Base-by-base conservation (phyloP, 2,888 invertebrate species). In the Drosophila anomelani region DNA sequence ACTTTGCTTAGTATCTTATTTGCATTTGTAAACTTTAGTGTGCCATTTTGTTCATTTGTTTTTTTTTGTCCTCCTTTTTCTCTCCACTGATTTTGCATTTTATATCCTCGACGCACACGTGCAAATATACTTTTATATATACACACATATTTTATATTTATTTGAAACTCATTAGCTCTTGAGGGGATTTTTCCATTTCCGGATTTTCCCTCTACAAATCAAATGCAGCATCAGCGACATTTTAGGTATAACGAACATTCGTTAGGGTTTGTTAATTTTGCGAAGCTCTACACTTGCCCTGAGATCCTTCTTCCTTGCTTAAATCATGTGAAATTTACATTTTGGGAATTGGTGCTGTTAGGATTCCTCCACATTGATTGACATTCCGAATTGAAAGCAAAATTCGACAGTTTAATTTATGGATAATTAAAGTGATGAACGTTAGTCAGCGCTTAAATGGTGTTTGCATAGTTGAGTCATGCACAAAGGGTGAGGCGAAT, bases 21-120 rank as follows among this genome's bases (percentile, higher is more conserved):
- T 85, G 85, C 85, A 85, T 85, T 85, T 88, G 90, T 89, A 89
- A 89, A 85, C 76, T 89, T 88, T 82, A 76, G 71, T 88, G 74
- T 68, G 64, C 56, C 55, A 75, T 85, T 87, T 74, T 81, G 73
- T 60, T 77, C 72, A 71, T 76, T 77, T 61, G 60, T 5, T 38
- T 36, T 54, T 39, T 55, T 8, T 20, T 39, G 49, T 8, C 20
- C 36, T 46, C 9, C 20, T 49, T 36, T 4, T 34, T 23, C 20
- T 39, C 38, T 39, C 15, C 51, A 43, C 84, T 75, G 81, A 83
- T 88, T 82, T 88, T 58, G 78, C 88, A 83, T 66, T 54, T 36
- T 58, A 69, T 57, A 66, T 58, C 51, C 58, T 23, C 15, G 53
- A 29, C 41, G 57, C 32, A 58, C 26, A 46, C 47, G 59, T 47